These are phyloP conservation scores for Odontesthes bonariensis DNA, from an alignment of 2,113 vertebrate genomes.

Conservation along the genomic window DNA sequence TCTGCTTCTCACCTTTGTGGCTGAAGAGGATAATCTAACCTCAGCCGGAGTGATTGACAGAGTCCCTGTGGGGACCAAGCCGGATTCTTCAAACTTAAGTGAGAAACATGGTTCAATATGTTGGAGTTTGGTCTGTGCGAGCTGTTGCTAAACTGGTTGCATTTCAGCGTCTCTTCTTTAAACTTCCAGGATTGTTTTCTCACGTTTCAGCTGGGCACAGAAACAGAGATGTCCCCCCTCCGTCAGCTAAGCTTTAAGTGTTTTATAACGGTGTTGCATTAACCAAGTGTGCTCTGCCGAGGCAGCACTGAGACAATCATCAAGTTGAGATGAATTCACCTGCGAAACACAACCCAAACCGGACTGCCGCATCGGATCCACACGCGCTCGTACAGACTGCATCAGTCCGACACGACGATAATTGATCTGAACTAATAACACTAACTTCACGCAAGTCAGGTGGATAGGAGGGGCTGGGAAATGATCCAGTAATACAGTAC, in stretches of 20 bases:
- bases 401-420: neutral
- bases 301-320: constrained; percentile 62
- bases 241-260: constrained; percentile 8
- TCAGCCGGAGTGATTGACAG: too few species aligned
- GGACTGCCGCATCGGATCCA: neutral
- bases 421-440: constrained; percentile 13
- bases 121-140: constrained; percentile 7
- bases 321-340: neutral
- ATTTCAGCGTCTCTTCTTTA: constrained; percentile 9
- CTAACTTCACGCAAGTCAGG: neutral
- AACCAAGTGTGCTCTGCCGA: neutral
- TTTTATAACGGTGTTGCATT: neutral
- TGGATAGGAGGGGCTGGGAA: neutral
- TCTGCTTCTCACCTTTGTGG: constrained; percentile 13
- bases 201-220: constrained; percentile 7
- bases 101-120: constrained; percentile 7
- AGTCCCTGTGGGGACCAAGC: constrained; percentile 4
- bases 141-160: constrained; percentile 8
- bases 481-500: constrained; percentile 1
- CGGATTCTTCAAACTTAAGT: constrained; percentile 18
- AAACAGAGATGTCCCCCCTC: neutral
- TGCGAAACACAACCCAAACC: neutral
- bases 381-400: neutral
- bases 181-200: constrained; percentile 37
- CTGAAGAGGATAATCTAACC: neutral